Evolutionary conservation across 2,888 invertebrate species (phyloP).

Genomic region (Melinaea marsaeus): DNA sequence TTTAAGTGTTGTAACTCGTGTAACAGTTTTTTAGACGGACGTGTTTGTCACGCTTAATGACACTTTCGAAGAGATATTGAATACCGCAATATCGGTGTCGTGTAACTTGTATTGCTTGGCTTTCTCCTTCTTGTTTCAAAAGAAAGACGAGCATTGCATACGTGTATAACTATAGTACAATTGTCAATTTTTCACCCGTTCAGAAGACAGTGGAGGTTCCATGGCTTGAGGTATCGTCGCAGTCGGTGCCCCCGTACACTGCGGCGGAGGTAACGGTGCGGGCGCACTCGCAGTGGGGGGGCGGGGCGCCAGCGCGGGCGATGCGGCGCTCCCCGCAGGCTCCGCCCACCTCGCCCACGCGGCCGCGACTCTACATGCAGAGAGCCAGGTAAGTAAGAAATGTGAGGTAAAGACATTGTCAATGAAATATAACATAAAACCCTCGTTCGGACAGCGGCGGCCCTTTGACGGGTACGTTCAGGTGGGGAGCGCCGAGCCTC

Average conservation of each 20-base stretch:
- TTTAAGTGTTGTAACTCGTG: no score
- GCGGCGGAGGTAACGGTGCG: slow-evolving; percentile 84
- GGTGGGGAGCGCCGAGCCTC: slow-evolving; percentile 88
- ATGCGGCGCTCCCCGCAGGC: slow-evolving; percentile 88
- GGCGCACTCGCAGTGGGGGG: slow-evolving; percentile 91
- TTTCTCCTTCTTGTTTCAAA: no score
- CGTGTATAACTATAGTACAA: neutral
- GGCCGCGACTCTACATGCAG: slow-evolving; percentile 84
- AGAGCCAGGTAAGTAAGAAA: slow-evolving; percentile 36
- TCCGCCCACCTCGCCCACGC: slow-evolving; percentile 84
- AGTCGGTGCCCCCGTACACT: slow-evolving; percentile 81
- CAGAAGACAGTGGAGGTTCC: slow-evolving; percentile 75
- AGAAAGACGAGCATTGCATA: neutral
- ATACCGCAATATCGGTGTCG: no score
- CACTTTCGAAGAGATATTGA: no score
- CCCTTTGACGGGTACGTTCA: slow-evolving; percentile 80
- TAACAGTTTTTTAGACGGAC: no score
- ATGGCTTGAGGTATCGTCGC: slow-evolving; percentile 66
- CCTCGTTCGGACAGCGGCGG: slow-evolving; percentile 45
- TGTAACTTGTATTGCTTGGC: no score
- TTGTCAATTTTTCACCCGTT: neutral
- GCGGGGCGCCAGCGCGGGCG: slow-evolving; percentile 80
- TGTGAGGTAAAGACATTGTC: neutral
- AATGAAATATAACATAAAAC: neutral
- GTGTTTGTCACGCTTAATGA: no score